Evolutionary conservation across 2,888 invertebrate genomes (phyloP), one percentile per base, ranked within the genome.

Genomic region (Pherbina coryleti): DNA sequence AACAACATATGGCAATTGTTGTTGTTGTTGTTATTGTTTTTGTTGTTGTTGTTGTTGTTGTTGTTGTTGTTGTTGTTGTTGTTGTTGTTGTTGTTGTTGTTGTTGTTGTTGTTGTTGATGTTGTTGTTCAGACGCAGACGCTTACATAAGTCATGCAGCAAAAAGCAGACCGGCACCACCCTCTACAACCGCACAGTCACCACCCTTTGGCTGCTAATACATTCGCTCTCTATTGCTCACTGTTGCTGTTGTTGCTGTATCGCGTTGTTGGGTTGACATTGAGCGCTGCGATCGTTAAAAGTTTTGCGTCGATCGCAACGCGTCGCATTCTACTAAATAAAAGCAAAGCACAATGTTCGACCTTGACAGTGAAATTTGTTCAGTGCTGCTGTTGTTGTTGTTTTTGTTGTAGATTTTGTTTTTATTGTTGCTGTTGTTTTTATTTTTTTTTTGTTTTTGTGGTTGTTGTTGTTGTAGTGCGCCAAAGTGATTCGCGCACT

Each of bases 331-430:
- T 25, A 28, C 49, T 31, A 44, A 44, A 44, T 44, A 44, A 22
- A 55, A 53, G 55, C n/a, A 71, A 84, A 84, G 85, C 85, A 87
- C 87, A 87, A 83, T 80, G 85, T 81, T 87, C 87, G 87, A 88
- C 87, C 87, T 88, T 87, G 87, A 84, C 87, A 87, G 83, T 88
- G 87, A 87, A 87, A 87, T 84, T 83, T 83, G 84, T 79, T 80
- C 5, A 37, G n/a, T 64, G 64, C 51, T 60, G 31, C n/a, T 25
- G 73, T 75, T 79, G 78, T 79, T 77, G n/a, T 80, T 62, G 75
- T 78, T 73, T 55, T 75, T 71, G 57, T 57, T 75, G 79, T 75
- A 72, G 79, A 55, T 78, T 55, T 77, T 76, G 72, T 78, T 79
- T 73, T 78, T 80, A 69, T 66, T 78, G 69, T 31, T 75, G 76